Conservation (phyloP, 2,113 vertebrate genomes). For the Herpailurus yagouaroundi region DNA sequence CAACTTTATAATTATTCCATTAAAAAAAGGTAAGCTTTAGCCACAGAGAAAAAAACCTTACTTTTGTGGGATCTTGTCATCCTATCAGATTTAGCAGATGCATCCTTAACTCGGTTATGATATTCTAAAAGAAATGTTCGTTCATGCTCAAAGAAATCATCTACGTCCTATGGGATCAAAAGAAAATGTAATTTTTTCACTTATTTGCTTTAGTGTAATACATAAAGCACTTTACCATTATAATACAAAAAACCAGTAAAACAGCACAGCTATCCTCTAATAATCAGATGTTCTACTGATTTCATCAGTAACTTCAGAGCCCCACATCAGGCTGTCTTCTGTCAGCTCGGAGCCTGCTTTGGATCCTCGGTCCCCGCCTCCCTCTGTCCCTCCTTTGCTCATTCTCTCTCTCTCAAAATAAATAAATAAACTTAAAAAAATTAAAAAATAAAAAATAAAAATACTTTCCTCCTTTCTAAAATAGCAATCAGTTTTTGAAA, state of each 20-base stretch:
- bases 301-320: neutral
- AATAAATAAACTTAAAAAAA: neutral
- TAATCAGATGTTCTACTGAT: neutral
- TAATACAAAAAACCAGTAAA: conserved; percentile 30
- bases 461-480: neutral
- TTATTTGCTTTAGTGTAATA: conserved; percentile 12
- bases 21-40: conserved; percentile 21
- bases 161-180: conserved; percentile 92
- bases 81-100: conserved; percentile 96
- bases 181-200: conserved; percentile 47
- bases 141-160: conserved; percentile 99
- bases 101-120: conserved; percentile 98
- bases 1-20: conserved; percentile 42
- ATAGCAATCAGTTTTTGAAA: neutral
- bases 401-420: too few species aligned
- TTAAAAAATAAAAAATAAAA: conserved; percentile 15
- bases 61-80: conserved; percentile 99
- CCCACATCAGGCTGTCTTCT: too few species aligned
- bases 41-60: conserved; percentile 82
- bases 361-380: too few species aligned
- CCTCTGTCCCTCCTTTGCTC: too few species aligned
- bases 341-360: too few species aligned
- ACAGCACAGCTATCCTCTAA: neutral
- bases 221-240: neutral
- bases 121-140: conserved; percentile 99